Evolutionary conservation across 2,797 vertebrate species (phyloP), one percentile per base, ranked within the genome.

Genomic region (Phrynocephalus guinanensis): DNA sequence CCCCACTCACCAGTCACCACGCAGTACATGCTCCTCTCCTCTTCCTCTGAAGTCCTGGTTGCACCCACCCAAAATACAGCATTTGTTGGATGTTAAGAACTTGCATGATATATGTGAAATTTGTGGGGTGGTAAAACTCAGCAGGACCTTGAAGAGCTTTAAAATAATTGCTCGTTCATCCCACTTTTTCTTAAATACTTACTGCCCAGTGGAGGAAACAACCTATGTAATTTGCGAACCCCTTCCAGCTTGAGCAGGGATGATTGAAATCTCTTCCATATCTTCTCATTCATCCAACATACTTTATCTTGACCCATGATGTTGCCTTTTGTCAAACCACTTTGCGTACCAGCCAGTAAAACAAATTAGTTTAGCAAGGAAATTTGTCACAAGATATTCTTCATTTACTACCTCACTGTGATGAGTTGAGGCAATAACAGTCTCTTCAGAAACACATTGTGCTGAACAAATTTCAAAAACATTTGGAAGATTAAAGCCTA

Each of bases 391-490:
- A 72, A 89, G 88, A 88, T 88, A 90, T 78, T 91, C 60, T 87
- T 56, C 86, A 82, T 82, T 85, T 84, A 68, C 79, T 63, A 75
- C 30, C n/a, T 85, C 80, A 77, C n/a, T 88, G 30, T 89, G 88
- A 84, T 77, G 87, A 91, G 85, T 87, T 82, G 90, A 90, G 89
- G 79, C 68, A 95, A 93, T 84, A 86, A 78, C 83, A 86, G 79
- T 86, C 92, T 90, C 87, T 93, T 92, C 84, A 87, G 86, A 94
- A 92, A 92, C 88, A 89, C 90, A 91, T 86, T 79, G 13, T 86
- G 33, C 87, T 92, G 91, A 90, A 90, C 87, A 93, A 86, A 91
- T 92, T 92, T 92, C 44, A 90, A 88, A 93, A 93, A 73, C 86
- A 90, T 92, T 92, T 84, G 89, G 88, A 91, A 94, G 70, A 94